Evolutionary conservation across 2,113 vertebrate genomes (phyloP).

Genomic region (Chamaetylas fuelleborni): DNA sequence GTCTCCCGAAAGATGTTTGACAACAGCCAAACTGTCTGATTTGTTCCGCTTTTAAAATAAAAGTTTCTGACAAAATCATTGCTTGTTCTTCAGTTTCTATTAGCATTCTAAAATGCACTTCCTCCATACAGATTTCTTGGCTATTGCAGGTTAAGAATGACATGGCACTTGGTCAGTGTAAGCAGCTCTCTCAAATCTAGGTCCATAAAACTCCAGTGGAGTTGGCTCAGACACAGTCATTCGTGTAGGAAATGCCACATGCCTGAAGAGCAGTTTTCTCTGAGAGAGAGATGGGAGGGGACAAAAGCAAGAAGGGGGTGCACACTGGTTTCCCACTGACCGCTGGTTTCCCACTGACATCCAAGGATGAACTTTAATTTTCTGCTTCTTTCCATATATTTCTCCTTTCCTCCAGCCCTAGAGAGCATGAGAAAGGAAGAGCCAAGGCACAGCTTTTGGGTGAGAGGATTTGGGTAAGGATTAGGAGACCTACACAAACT

Average conservation of each 20-base stretch:
- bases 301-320: not conserved
- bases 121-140: not conserved
- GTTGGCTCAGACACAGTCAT: not conserved
- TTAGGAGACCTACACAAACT: not conserved
- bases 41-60: not conserved
- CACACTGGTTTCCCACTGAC: not conserved
- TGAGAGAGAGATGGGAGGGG: not conserved
- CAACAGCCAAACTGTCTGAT: not conserved
- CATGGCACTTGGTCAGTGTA: not conserved
- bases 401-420: not conserved
- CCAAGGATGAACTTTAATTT: not conserved
- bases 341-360: not conserved
- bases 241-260: not conserved
- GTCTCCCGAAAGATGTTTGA: not conserved
- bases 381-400: not conserved
- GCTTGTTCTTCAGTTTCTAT: not conserved
- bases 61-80: not conserved
- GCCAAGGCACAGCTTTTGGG: not conserved
- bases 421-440: not conserved
- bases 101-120: not conserved
- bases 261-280: not conserved
- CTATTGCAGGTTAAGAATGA: not conserved
- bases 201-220: not conserved
- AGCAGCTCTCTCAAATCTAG: not conserved
- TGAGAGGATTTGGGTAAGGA: not conserved